Evolutionary conservation across 2,888 invertebrate species (phyloP), one percentile per base, ranked within the genome.

Genomic region (Euphydryas editha): DNA sequence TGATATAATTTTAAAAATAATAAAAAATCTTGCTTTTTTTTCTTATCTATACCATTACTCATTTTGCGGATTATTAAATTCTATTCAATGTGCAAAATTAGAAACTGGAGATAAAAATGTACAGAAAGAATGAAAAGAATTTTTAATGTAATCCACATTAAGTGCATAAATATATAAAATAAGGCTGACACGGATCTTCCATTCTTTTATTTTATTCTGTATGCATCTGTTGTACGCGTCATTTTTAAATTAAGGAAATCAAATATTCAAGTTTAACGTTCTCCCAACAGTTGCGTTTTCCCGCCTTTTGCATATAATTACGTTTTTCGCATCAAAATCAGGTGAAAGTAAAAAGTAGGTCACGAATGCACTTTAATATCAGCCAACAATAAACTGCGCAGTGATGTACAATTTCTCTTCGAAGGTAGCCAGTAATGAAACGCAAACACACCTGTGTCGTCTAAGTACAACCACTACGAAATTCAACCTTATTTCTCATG

Each of bases 351-450:
- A 70, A 69, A 68, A 65, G 60, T 68, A 57, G 70, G 68, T 70
- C 68, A 36, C 65, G 62, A 63, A 44, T 66, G 70, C 68, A 69
- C 62, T 68, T 63, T 66, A 67, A 66, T 70, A 72, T 65, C 69
- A 63, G 67, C 49, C 69, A 63, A 69, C 69, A 67, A 65, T 68
- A 69, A 69, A 65, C 56, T 67, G 67, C 47, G 60, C 47, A 30
- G 65, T 62, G 72, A 72, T 70, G 66, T 69, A 62, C 68, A 71
- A 70, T 71, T 71, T 70, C 70, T 67, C 72, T 67, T 55, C 67
- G 68, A 65, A 72, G 64, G 59, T 71, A 69, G 73, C 70, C 74
- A 75, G 73, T 85, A 84, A 87, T 85, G 81, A 79, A 86, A 87
- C 73, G 78, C 78, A 83, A 86, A 84, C 82, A 84, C 85, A 86